Evolutionary conservation across 2,113 vertebrate genomes (phyloP).

Genomic region (Lepus americanus): DNA sequence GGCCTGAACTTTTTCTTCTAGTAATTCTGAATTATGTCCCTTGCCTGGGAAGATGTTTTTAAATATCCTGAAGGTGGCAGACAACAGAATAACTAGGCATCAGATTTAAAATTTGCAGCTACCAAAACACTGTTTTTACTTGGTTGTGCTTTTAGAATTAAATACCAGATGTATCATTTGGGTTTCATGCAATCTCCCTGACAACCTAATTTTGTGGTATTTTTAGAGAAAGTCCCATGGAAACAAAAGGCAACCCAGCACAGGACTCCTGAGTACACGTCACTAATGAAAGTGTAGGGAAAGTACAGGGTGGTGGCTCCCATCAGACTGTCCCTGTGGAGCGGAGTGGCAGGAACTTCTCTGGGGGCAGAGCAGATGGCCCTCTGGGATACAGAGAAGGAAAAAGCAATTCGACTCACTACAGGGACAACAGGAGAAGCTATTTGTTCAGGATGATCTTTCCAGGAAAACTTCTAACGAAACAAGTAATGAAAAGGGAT

Average conservation of each 20-base stretch:
- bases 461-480: background rate
- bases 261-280: background rate
- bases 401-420: constrained; percentile 45
- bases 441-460: constrained; percentile 47
- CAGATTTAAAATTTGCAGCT: constrained; percentile 68
- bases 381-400: background rate
- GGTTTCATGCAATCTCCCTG: constrained; percentile 74
- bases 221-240: constrained; percentile 72
- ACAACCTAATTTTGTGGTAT: constrained; percentile 71
- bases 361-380: constrained; percentile 33
- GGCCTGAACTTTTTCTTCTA: background rate
- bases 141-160: constrained; percentile 64
- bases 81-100: constrained; percentile 69
- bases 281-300: constrained; percentile 57
- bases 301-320: accelerated
- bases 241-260: constrained; percentile 70
- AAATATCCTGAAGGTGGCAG: constrained; percentile 71
- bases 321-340: constrained; percentile 15
- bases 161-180: constrained; percentile 78
- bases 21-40: constrained; percentile 30
- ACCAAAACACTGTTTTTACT: constrained; percentile 72
- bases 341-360: background rate
- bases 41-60: constrained; percentile 67
- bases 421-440: constrained; percentile 30
- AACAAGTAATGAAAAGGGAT: background rate